Base-by-base conservation (phyloP, 1,140 invertebrate species). In the Nasonia vitripennis region DNA sequence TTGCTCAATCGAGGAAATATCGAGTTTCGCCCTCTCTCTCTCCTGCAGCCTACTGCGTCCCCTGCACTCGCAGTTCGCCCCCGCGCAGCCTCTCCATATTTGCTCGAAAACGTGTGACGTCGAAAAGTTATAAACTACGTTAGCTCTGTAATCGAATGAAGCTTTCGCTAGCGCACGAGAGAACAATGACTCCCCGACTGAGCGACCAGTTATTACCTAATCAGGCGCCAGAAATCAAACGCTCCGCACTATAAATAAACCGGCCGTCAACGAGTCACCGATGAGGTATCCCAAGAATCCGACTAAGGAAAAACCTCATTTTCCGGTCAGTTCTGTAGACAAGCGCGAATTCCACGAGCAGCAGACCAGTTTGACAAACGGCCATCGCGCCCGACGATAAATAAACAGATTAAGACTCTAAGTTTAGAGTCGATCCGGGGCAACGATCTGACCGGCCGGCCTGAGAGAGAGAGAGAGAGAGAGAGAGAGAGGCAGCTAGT, bases 1-100 rank as follows among this genome's bases (percentile, higher is more conserved):
- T 90, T 90, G 88, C 89, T 90, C 88, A 89, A 92, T 91, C 89
- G 88, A 90, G 89, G 88, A 91, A 91, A 91, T 92, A 92, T 92
- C 90, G 80, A 82, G 88, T 92, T 92, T 90, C 91, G 82, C 31
- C 62, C 34, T 37, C 34, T 37, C 34, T 34, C 34, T 37, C 34
- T 37, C 5, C 34, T 6, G 6, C 55, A 62, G 17, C 14, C 55
- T 27, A 27, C 27, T n/a, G 17, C 55, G 20, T 62, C 14, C 14
- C 6, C 1, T 17, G 4, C 17, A 55, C 51, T 12, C 20, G 84
- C 74, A 70, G 87, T 51, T 70, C 80, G 1, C 17, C 27, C 27
- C 27, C 27, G 27, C 68, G 3, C 23, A 23, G 11, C 11, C 2
- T 0, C 12, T 31, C 68, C 31, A 71, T 27, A 71, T 71, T 71